These are phyloP conservation scores for Peromyscus attwateri DNA, from an alignment of 2,797 vertebrate species.

Conservation along the genomic window DNA sequence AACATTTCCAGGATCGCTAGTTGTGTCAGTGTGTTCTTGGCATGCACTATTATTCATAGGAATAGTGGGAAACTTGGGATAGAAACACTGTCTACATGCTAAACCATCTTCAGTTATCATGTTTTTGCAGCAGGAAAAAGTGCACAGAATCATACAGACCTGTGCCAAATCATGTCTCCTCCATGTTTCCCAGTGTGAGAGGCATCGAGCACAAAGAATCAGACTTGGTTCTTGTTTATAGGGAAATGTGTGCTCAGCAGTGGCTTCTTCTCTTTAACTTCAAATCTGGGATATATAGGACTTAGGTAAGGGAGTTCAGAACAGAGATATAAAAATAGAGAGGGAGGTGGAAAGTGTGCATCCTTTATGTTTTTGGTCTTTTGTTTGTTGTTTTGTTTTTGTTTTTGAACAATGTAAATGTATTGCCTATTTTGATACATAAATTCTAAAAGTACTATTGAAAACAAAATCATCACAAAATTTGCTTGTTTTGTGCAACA, in stretches of 20 bases:
- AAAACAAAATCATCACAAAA: slow-evolving; percentile 32
- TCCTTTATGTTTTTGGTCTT: neutral
- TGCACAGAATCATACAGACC: neutral
- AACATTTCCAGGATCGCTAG: neutral
- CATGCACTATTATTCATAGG: neutral
- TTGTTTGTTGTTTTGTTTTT: neutral
- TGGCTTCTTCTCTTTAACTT: neutral
- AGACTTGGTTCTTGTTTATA: neutral
- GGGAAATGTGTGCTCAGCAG: neutral
- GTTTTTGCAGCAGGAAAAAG: neutral
- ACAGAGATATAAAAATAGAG: neutral
- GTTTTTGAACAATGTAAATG: neutral
- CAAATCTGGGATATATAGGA: neutral
- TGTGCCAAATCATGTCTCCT: neutral
- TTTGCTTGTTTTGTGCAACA: neutral
- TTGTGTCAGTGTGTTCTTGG: neutral
- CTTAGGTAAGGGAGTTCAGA: neutral
- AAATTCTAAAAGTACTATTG: neutral
- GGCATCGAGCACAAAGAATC: neutral
- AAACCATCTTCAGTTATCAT: neutral
- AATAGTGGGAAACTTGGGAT: neutral
- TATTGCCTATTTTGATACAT: neutral
- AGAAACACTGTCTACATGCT: neutral
- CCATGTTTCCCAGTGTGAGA: neutral
- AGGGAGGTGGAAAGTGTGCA: neutral